Evolutionary conservation across 2,888 invertebrate species (phyloP), one percentile per base, ranked within the genome.

Genomic region (Hemistola chrysoprasaria): DNA sequence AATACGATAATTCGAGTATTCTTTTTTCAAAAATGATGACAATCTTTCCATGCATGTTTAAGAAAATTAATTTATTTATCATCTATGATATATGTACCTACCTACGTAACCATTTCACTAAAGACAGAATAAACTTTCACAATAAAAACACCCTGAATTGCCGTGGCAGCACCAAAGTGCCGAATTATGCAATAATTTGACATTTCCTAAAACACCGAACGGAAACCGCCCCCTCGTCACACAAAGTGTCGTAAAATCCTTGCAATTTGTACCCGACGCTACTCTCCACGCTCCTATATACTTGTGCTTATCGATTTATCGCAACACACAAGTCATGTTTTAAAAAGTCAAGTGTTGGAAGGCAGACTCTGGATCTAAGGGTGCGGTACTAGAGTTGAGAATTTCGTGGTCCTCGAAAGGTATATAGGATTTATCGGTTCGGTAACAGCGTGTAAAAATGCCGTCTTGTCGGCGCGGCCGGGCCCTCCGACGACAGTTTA

Each of bases 281-380:
- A 68, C 70, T 43, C 69, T 63, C 65, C 29, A 30, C 34, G 25
- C 22, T 32, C 22, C n/a, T 22, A 65, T 63, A 71, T 84, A 4
- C 16, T 16, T 75, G 75, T 84, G 83, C 78, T 79, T 86, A 88
- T 88, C 80, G 87, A 87, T 87, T 84, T 82, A 85, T 83, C 62
- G 79, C 83, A 75, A 82, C n/a, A 84, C 80, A 73, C 71, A 60
- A 66, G 59, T 64, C 65, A 65, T 71, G 73, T 75, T 80, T 82
- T 73, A 71, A 78, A 83, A 83, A 81, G 73, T 71, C 71, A 77
- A 68, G 62, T 44, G 42, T 22, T 21, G 24, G 3, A 6, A 8
- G 11, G 10, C 40, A 5, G 57, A 52, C 57, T 40, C 66, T 41
- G 38, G 40, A 47, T 52, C 52, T 71, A 39, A 55, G 6, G 9